These are phyloP conservation scores for Scolopax bukidnonensis DNA, from an alignment of 2,797 vertebrate genomes.

Conservation along the genomic window DNA sequence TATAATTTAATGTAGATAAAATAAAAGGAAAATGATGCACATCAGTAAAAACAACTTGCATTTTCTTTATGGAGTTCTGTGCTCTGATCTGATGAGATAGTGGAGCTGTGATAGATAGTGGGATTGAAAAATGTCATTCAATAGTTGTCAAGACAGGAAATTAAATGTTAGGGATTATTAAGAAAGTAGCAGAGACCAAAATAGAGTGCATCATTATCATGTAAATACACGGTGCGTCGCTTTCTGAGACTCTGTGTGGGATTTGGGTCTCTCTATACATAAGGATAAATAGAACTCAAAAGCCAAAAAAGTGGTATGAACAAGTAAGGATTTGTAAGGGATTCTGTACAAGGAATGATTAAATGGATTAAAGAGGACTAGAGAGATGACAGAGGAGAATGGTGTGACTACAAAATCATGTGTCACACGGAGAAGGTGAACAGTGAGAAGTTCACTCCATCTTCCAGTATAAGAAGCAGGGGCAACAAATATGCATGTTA, in stretches of 20 bases:
- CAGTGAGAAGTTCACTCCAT: neutral
- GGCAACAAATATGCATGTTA: neutral
- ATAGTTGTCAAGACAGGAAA: neutral
- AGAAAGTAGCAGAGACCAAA: neutral
- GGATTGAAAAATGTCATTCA: neutral
- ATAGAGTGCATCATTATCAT: neutral
- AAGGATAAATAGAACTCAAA: neutral
- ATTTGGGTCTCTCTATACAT: neutral
- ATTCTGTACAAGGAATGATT: neutral
- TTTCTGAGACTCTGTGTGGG: neutral
- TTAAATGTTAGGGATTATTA: neutral
- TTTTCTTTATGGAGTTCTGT: neutral
- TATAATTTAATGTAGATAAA: neutral
- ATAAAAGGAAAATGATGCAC: neutral
- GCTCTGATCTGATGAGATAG: neutral
- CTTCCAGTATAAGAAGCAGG: neutral
- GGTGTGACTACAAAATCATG: neutral
- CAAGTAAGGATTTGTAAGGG: neutral
- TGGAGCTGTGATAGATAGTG: neutral
- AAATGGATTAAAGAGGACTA: neutral
- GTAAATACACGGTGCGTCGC: accelerated
- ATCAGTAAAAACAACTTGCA: neutral
- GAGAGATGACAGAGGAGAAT: neutral
- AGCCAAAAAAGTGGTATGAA: neutral
- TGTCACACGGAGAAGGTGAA: neutral